A percentile compares a stretch with the other conserved stretches of the same genome.
These are phyloP conservation scores for Lemur catta DNA, from an alignment of 2,797 vertebrate genomes.

Conservation along the genomic window DNA sequence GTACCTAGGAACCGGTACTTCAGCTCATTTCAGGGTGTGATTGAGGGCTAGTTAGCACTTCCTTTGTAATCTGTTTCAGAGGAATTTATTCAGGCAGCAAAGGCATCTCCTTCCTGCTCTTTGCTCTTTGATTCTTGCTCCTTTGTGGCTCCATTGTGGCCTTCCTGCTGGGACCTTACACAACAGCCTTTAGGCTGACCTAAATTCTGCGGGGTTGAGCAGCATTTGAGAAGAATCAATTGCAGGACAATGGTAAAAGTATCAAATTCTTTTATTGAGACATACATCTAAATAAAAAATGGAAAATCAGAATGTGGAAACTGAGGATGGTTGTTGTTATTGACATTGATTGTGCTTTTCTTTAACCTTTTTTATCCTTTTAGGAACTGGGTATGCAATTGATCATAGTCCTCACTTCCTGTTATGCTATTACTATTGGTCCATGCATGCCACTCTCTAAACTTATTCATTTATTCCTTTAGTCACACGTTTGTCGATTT, in stretches of 20 bases:
- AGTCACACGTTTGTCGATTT: neutral
- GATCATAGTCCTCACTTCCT: neutral
- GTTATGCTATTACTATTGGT: neutral
- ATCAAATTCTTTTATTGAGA: neutral
- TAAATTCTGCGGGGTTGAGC: neutral
- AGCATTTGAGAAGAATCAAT: neutral
- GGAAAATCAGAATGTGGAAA: neutral
- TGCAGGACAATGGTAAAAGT: neutral
- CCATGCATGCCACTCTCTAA: neutral
- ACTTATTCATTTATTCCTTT: neutral
- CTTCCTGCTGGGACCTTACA: neutral
- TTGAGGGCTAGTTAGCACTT: neutral
- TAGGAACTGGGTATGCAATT: neutral
- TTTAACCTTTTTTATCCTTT: neutral
- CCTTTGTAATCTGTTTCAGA: neutral
- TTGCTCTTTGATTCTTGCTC: neutral
- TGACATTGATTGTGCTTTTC: neutral
- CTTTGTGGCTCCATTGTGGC: neutral
- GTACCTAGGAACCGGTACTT: neutral
- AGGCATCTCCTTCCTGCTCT: neutral
- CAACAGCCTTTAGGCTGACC: neutral
- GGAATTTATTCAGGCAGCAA: neutral
- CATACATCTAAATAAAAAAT: neutral
- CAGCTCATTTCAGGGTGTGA: neutral
- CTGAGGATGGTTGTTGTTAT: neutral